Evolutionary conservation across 2,113 vertebrate species (phyloP), one percentile per base, ranked within the genome.

Genomic region (Ictalurus punctatus): DNA sequence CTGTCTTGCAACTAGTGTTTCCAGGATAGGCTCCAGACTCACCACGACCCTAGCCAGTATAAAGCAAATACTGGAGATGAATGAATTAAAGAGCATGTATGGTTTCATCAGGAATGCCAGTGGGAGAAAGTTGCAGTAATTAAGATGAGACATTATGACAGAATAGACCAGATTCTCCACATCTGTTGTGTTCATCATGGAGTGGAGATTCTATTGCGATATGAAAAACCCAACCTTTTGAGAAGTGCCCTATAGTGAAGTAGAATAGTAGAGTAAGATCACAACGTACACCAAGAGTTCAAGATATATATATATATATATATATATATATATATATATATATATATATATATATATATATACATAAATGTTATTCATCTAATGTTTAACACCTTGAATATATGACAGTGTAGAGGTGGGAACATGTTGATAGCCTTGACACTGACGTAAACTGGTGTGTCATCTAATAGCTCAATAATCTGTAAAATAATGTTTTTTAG

Each of bases 401-500:
- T 61, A 61, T 37, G 14, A 58, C 3, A 44, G 61, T 48, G 6
- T 67, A 84, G 37, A 17, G 10, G 21, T 65, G 61, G 59, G 1
- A 30, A 67, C 44, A 40, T 84, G 37, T 19, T 84, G 81, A 40
- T n/a, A 34, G 16, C 44, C 27, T 52, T 85, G 83, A 85, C 34
- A 59, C 56, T 61, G 30, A 40, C 0, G 13, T n/a, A 84, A 44
- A 44, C 23, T 30, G 40, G 6, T 16, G 21, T 13, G 10, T 63
- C 34, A 63, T 63, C 37, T 44, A 27, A 63, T 44, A 61, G 13
- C 19, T 23, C 21, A 23, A 54, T n/a, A 44, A 69, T 17, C 25
- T 69, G 40, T 67, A 67, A 84, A 52, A 52, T 65, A 92, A 40
- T 1, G 25, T 37, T 83, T 83, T 82, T 37, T 40, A 25, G 48